Conservation (phyloP, 2,888 invertebrate species). For the Lumbricus terrestris region DNA sequence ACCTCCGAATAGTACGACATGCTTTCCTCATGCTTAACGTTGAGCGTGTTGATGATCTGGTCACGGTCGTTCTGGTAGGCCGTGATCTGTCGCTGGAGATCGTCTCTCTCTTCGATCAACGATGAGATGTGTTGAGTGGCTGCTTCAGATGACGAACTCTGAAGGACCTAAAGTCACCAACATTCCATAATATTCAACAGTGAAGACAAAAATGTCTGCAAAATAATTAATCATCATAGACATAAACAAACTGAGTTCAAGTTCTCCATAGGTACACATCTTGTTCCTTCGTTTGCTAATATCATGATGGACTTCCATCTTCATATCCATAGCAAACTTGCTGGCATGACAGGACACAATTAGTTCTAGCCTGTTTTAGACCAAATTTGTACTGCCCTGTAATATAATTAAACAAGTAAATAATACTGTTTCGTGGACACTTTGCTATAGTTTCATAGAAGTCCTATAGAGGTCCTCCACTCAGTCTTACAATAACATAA, state of each 20-base stretch:
- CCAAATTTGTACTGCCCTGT: too few species aligned
- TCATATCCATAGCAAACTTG: too few species aligned
- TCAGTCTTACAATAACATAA: too few species aligned
- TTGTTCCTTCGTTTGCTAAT: too few species aligned
- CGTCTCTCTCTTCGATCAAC: constrained; percentile 54
- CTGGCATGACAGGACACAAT: too few species aligned
- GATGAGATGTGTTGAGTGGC: constrained; percentile 39
- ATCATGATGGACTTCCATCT: too few species aligned
- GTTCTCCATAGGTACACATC: too few species aligned
- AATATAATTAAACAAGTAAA: too few species aligned
- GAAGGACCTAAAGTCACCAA: constrained; percentile 46
- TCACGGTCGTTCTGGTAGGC: constrained; percentile 62
- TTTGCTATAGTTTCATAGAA: too few species aligned
- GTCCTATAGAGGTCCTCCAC: neutral
- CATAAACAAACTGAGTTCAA: neutral
- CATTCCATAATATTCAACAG: neutral
- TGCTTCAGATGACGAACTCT: constrained; percentile 43
- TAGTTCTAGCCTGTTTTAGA: too few species aligned
- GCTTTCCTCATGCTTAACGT: constrained; percentile 81
- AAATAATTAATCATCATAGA: neutral
- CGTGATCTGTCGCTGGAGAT: constrained; percentile 70
- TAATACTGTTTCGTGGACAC: too few species aligned
- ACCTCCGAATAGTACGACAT: constrained; percentile 82
- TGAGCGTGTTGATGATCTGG: constrained; percentile 63
- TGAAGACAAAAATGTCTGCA: neutral